Base-by-base conservation (phyloP, 2,888 invertebrate species). In the Zelleria hepariella region DNA sequence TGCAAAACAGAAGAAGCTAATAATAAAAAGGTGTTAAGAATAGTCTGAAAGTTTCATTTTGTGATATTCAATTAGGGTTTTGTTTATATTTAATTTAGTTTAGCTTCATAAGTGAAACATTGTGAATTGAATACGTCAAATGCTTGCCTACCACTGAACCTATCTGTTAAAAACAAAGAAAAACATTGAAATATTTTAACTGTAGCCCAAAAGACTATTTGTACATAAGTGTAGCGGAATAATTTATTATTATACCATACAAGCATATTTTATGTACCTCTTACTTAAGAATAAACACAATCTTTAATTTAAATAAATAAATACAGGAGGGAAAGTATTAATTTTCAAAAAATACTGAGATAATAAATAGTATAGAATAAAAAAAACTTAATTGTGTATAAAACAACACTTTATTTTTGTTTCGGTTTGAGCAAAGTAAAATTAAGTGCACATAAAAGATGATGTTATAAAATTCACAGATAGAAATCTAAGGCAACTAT, bases 171-270 rank as follows among this genome's bases (percentile, higher is more conserved):
- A 32, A 42, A 42, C 6, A 74, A 67, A 71, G 70, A 67, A 62
- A 61, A 69, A 63, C 5, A 68, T 62, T 60, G 67, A 71, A 47
- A 23, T 24, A 55, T 55, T 32, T 18, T 25, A 48, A 47, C 18
- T 24, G 72, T 86, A 86, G 81, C 82, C 77, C 72, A 80, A 77
- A 82, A 78, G 78, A 82, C 78, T 86, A 85, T 42, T 83, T 87
- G 87, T 86, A 86, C 67, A 86, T 86, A 86, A 69, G 69, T 59
- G 66, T 82, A 85, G 80, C 74, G 71, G 75, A 62, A 79, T 83
- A 81, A 77, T 78, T 79, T 42, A 42, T 42, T 42, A 25, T 48
- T 78, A 80, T 77, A 75, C 73, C 72, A 69, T 73, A 75, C 66
- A n/a, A 57, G 27, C 23, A 74, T 79, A 81, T 77, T 77, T 76